Conservation (phyloP, 2,797 vertebrate species). For the Pangasius djambal region DNA sequence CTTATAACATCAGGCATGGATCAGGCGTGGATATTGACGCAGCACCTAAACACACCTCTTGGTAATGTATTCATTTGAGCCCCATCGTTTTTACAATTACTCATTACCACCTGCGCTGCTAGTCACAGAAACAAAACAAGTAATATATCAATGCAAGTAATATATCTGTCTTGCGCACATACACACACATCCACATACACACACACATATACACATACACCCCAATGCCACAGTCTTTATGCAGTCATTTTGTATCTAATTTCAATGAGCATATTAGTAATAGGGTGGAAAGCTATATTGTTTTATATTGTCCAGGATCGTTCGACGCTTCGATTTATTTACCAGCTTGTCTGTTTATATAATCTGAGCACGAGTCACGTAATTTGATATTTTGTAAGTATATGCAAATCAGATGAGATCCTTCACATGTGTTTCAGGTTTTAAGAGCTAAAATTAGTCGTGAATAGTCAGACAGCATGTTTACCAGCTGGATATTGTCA, state of each 20-base stretch:
- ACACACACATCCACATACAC: not conserved
- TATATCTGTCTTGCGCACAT: not conserved
- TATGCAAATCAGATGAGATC: conserved; percentile 14
- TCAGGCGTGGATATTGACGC: not conserved
- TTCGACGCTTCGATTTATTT: not conserved
- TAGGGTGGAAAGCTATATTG: not conserved
- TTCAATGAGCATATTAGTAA: not conserved
- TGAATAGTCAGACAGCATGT: not conserved
- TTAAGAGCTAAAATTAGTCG: conserved; percentile 28
- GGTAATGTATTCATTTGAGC: not conserved
- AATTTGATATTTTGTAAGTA: conserved; percentile 1
- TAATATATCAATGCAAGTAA: not conserved
- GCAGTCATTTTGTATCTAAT: not conserved
- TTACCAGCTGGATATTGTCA: conserved; percentile 27
- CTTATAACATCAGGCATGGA: not conserved
- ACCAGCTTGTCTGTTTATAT: not conserved
- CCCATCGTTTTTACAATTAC: not conserved
- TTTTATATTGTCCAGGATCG: not conserved
- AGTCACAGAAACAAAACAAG: not conserved
- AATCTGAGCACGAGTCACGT: conserved; percentile 11
- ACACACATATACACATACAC: not conserved
- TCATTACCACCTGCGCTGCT: not conserved
- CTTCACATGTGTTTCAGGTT: conserved; percentile 14
- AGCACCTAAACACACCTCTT: not conserved
- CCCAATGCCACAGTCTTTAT: not conserved